phyloP scores from a whole-genome alignment of 2,113 vertebrate genomes.

The Passer domesticus region DNA sequence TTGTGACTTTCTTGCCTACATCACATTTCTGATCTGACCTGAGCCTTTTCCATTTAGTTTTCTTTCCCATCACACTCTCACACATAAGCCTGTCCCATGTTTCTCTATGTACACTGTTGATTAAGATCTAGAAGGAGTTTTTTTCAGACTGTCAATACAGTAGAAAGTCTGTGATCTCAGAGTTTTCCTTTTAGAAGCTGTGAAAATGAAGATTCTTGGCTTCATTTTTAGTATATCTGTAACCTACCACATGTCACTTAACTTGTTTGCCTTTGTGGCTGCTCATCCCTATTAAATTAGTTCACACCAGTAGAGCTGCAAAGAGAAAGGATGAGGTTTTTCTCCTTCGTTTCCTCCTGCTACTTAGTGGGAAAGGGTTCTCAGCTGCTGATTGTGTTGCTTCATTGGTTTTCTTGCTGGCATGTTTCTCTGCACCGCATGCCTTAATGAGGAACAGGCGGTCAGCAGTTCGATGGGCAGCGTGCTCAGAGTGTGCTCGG shows the following conservation, averaged over 20 bases:
- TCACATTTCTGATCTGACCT: not conserved
- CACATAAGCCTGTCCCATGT: not conserved
- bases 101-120: not conserved
- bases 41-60: not conserved
- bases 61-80: not conserved
- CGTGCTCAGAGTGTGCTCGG: not conserved
- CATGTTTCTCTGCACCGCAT: fast-evolving
- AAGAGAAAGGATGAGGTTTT: slow-evolving; percentile 31
- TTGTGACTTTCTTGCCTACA: not conserved
- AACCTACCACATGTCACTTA: slow-evolving; percentile 4
- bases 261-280: slow-evolving; percentile 23
- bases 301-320: slow-evolving; percentile 38
- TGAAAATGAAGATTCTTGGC: not conserved
- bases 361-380: not conserved
- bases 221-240: not conserved
- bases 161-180: not conserved
- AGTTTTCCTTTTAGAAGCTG: not conserved
- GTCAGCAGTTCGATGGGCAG: not conserved
- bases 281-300: slow-evolving; percentile 54
- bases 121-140: not conserved
- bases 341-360: slow-evolving; percentile 22
- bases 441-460: not conserved
- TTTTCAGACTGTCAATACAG: not conserved
- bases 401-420: not conserved
- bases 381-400: slow-evolving; percentile 13